phyloP scores from a whole-genome alignment of 2,113 vertebrate genomes.

The Athene noctua region DNA sequence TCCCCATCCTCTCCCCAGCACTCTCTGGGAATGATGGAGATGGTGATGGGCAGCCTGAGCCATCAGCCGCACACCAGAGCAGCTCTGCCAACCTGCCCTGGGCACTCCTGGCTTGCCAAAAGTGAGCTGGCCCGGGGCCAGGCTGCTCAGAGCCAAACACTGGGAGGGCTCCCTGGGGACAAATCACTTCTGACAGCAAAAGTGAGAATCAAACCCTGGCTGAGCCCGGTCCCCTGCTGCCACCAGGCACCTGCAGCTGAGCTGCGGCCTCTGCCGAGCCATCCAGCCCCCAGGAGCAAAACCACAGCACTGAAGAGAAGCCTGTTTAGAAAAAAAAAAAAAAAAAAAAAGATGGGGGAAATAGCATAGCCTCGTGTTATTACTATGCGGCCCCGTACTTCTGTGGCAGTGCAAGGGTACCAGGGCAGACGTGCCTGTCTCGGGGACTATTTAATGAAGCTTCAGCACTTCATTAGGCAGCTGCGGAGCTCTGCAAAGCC shows the following conservation, averaged over 20 bases:
- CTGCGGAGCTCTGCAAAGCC: background rate
- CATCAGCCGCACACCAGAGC: background rate
- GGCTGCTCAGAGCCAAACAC: background rate
- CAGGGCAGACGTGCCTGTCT: background rate
- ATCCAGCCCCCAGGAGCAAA: background rate
- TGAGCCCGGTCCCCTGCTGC: background rate
- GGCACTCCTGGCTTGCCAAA: background rate
- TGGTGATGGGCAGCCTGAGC: background rate
- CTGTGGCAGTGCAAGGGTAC: background rate
- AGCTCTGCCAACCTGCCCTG: background rate
- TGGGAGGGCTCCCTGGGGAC: background rate
- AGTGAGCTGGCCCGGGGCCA: background rate
- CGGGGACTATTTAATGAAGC: background rate
- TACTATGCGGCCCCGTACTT: background rate
- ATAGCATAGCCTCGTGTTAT: background rate
- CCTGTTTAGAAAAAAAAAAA: background rate
- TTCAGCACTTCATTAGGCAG: background rate
- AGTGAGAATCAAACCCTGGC: background rate
- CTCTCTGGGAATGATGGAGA: background rate
- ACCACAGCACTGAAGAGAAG: background rate
- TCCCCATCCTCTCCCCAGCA: background rate
- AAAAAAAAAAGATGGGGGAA: background rate
- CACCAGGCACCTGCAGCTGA: background rate
- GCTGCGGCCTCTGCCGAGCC: background rate
- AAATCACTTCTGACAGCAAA: background rate